These are phyloP conservation scores for Thereva nobilitata DNA, from an alignment of 2,888 invertebrate species.

Conservation along the genomic window DNA sequence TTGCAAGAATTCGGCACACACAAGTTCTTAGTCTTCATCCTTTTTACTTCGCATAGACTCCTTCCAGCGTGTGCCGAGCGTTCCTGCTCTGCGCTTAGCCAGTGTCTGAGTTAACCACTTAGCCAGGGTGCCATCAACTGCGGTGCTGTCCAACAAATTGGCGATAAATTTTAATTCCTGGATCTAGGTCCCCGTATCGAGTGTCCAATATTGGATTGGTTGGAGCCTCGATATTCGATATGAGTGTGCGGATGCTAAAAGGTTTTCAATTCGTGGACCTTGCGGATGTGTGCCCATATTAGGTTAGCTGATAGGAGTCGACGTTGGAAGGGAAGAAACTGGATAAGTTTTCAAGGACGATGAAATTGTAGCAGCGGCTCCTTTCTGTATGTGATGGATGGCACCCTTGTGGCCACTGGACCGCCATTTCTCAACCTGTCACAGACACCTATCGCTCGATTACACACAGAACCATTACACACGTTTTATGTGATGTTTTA, in stretches of 20 bases:
- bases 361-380: slow-evolving; percentile 39
- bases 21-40: neutral
- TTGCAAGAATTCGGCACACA: slow-evolving; percentile 23
- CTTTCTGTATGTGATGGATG: slow-evolving; percentile 45
- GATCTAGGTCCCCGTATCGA: neutral
- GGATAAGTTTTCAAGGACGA: slow-evolving; percentile 40
- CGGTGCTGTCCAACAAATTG: slow-evolving; percentile 36
- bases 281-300: slow-evolving; percentile 5
- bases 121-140: slow-evolving; percentile 20
- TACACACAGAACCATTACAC: slow-evolving; percentile 40
- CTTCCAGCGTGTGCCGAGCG: slow-evolving; percentile 2
- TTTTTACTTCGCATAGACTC: neutral
- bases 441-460: slow-evolving; percentile 44
- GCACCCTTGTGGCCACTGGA: slow-evolving; percentile 46
- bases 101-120: slow-evolving; percentile 20
- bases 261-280: neutral
- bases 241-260: slow-evolving; percentile 12
- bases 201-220: slow-evolving; percentile 14
- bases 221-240: slow-evolving; percentile 8
- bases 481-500: slow-evolving; percentile 17
- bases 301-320: slow-evolving; percentile 4
- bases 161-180: slow-evolving; percentile 39
- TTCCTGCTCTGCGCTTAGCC: neutral
- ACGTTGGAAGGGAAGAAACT: slow-evolving; percentile 10
- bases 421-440: slow-evolving; percentile 48